Evolutionary conservation across 2,113 vertebrate species (phyloP).

Genomic region (Trichomycterus rosablanca): DNA sequence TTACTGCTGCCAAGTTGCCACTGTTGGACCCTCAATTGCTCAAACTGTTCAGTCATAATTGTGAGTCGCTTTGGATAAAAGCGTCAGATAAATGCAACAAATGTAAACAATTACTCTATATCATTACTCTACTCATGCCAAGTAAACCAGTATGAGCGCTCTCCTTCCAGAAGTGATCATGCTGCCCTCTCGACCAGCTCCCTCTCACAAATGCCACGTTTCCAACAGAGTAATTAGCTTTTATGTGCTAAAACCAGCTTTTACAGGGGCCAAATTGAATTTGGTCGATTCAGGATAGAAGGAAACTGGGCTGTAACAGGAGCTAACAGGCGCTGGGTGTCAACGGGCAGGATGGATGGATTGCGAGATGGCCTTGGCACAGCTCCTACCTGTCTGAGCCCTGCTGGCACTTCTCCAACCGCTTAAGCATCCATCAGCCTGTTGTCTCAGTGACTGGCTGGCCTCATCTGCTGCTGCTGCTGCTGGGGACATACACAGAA

Average conservation of each 20-base stretch:
- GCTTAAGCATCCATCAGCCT: constrained; percentile 38
- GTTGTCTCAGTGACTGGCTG: constrained; percentile 25
- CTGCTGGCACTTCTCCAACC: constrained; percentile 47
- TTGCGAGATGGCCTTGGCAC: constrained; percentile 44
- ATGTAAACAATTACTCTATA: too few species aligned
- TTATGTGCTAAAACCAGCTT: constrained; percentile 38
- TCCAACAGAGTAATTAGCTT: constrained; percentile 47
- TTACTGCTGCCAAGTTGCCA: too few species aligned
- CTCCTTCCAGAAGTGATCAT: constrained; percentile 10
- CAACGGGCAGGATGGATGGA: constrained; percentile 48
- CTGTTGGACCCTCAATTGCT: too few species aligned
- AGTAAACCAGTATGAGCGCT: not conserved
- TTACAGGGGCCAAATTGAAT: constrained; percentile 44
- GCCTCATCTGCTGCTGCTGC: not conserved
- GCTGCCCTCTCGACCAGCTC: constrained; percentile 24
- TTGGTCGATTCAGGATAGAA: constrained; percentile 42
- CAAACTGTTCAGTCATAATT: too few species aligned
- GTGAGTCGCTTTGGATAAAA: too few species aligned
- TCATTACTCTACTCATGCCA: not conserved
- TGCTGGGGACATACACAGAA: constrained; percentile 14
- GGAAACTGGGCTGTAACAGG: constrained; percentile 45
- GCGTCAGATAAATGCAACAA: not conserved
- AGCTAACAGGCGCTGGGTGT: constrained; percentile 50
- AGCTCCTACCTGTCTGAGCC: constrained; percentile 50
- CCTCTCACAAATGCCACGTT: constrained; percentile 34